phyloP scores from a whole-genome alignment of 1,140 invertebrate genomes.

The Subanguina moxae region DNA sequence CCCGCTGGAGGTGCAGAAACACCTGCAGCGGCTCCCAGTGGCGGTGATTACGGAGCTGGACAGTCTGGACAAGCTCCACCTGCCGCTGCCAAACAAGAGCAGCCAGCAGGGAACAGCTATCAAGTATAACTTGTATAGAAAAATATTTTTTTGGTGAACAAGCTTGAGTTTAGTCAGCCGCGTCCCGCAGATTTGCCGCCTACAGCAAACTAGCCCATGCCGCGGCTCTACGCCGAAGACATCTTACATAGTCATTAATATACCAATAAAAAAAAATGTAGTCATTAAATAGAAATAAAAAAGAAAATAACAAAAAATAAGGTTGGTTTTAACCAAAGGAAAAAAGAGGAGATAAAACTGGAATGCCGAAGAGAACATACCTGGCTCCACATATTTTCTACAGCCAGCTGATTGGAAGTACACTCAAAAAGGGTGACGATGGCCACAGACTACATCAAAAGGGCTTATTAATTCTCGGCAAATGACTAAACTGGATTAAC shows the following conservation, averaged over 20 bases:
- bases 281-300: too few relatives aligned
- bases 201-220: slow-evolving; percentile 35
- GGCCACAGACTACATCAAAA: slow-evolving; percentile 23
- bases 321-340: too few relatives aligned
- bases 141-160: background rate
- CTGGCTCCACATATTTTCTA: slow-evolving; percentile 39
- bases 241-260: too few relatives aligned
- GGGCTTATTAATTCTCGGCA: background rate
- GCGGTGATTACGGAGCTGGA: background rate
- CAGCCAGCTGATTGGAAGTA: slow-evolving; percentile 33
- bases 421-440: slow-evolving; percentile 26
- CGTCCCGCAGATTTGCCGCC: slow-evolving; percentile 33
- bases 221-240: slow-evolving; percentile 25
- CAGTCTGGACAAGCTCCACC: background rate
- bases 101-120: background rate
- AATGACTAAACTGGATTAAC: background rate
- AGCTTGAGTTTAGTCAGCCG: slow-evolving; percentile 12
- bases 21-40: background rate
- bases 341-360: slow-evolving; percentile 32
- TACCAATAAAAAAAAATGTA: too few relatives aligned
- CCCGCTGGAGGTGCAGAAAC: background rate
- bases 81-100: background rate
- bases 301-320: too few relatives aligned
- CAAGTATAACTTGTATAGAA: background rate
- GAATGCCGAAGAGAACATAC: slow-evolving; percentile 37